Conservation (phyloP, 2,888 invertebrate genomes). For the Eurytoma californica region DNA sequence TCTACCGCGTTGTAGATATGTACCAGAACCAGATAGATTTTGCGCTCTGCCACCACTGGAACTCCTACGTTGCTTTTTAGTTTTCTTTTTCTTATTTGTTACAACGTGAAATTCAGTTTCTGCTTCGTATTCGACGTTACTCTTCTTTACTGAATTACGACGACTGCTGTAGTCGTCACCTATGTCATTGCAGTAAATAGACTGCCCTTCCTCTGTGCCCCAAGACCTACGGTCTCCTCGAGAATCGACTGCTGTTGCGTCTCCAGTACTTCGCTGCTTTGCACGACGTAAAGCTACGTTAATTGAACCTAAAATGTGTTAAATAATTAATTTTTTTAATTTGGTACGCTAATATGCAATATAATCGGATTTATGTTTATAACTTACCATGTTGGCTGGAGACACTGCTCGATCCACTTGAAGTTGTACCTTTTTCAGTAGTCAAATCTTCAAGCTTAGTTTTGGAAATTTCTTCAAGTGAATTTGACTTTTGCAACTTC, state of each 20-base stretch:
- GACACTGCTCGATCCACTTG: constrained; percentile 70
- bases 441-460: constrained; percentile 85
- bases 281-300: constrained; percentile 67
- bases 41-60: constrained; percentile 72
- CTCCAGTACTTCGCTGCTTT: constrained; percentile 72
- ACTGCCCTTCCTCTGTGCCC: constrained; percentile 81
- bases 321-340: constrained; percentile 31
- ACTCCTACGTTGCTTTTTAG: constrained; percentile 81
- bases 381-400: constrained; percentile 71
- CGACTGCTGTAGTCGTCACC: constrained; percentile 70
- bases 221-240: constrained; percentile 79
- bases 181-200: constrained; percentile 74
- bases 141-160: constrained; percentile 68
- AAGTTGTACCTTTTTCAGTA: constrained; percentile 73
- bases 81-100: constrained; percentile 86
- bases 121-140: constrained; percentile 66
- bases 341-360: background rate
- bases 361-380: no score
- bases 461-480: constrained; percentile 88
- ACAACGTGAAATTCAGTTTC: constrained; percentile 88
- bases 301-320: constrained; percentile 46
- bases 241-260: constrained; percentile 68
- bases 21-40: constrained; percentile 69
- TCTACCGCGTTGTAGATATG: constrained; percentile 70
- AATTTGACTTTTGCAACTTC: constrained; percentile 83